Conservation (phyloP, 1,140 invertebrate genomes). For the Planococcus citri region DNA sequence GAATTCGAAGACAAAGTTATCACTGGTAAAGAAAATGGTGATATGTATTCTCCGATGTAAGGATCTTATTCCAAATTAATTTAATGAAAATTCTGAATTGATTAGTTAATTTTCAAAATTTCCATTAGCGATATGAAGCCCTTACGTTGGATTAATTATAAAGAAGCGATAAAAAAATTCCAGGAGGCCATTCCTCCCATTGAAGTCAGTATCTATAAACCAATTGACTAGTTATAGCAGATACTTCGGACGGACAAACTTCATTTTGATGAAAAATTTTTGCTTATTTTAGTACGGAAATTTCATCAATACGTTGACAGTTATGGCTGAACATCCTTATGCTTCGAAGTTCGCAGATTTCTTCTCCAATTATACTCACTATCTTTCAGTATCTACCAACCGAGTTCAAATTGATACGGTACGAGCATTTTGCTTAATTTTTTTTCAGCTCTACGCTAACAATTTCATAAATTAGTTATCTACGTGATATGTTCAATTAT, state of each 20-base stretch:
- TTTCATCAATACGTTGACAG: neutral
- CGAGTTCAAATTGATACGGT: too few species aligned
- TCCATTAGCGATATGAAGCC: constrained; percentile 24
- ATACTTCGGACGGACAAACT: too few species aligned
- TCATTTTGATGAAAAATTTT: too few species aligned
- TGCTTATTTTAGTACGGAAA: neutral
- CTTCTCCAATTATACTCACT: too few species aligned
- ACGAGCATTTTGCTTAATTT: too few species aligned
- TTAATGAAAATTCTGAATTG: too few species aligned
- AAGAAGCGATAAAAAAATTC: constrained; percentile 49
- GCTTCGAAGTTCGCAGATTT: constrained; percentile 28
- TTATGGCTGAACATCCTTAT: constrained; percentile 47
- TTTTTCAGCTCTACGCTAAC: too few species aligned
- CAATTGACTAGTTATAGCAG: too few species aligned
- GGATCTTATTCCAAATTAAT: constrained; percentile 32
- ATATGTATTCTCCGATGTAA: constrained; percentile 46
- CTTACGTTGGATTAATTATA: constrained; percentile 54
- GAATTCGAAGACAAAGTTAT: constrained; percentile 54
- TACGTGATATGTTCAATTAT: constrained; percentile 15
- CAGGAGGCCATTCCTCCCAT: constrained; percentile 56
- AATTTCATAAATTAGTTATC: too few species aligned
- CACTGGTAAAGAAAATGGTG: constrained; percentile 42
- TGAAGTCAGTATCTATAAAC: constrained; percentile 38
- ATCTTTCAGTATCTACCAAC: too few species aligned
- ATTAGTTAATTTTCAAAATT: too few species aligned